phyloP scores from a whole-genome alignment of 2,113 vertebrate species.

The Zonotrichia leucophrys region DNA sequence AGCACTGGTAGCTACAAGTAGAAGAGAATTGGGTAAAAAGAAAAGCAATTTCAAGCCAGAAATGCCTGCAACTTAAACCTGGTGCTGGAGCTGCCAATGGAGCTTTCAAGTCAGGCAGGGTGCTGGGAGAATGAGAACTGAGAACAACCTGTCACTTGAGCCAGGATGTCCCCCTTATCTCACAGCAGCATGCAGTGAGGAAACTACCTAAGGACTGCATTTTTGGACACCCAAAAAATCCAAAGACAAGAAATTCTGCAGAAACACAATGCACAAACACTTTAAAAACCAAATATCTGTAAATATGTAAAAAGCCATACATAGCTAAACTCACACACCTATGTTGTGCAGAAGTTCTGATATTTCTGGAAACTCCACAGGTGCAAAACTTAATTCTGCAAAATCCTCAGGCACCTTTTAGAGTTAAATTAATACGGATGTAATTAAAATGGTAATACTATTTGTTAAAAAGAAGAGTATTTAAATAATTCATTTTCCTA shows the following conservation, averaged over 20 bases:
- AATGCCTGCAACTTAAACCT: not conserved
- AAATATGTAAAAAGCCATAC: not conserved
- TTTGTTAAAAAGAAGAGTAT: constrained; percentile 27
- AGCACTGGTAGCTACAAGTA: not conserved
- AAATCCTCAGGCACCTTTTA: constrained; percentile 8
- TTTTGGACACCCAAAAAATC: not conserved
- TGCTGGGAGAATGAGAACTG: not conserved
- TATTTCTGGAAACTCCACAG: not conserved
- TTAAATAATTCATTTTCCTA: constrained; percentile 47
- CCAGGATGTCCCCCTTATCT: not conserved
- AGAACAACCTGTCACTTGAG: not conserved
- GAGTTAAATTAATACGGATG: not conserved
- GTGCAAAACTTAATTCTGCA: not conserved
- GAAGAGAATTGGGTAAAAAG: not conserved
- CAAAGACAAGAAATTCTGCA: not conserved
- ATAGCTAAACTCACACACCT: fast-evolving
- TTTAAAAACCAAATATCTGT: not conserved
- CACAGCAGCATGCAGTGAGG: not conserved
- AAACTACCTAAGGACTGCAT: not conserved
- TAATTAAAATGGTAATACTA: constrained; percentile 29
- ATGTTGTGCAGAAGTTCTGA: not conserved
- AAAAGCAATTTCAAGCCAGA: not conserved
- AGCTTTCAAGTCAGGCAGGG: not conserved
- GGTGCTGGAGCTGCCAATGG: not conserved
- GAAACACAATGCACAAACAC: not conserved